These are phyloP conservation scores for Campodea augens DNA, from an alignment of 1,140 invertebrate genomes.

Conservation along the genomic window DNA sequence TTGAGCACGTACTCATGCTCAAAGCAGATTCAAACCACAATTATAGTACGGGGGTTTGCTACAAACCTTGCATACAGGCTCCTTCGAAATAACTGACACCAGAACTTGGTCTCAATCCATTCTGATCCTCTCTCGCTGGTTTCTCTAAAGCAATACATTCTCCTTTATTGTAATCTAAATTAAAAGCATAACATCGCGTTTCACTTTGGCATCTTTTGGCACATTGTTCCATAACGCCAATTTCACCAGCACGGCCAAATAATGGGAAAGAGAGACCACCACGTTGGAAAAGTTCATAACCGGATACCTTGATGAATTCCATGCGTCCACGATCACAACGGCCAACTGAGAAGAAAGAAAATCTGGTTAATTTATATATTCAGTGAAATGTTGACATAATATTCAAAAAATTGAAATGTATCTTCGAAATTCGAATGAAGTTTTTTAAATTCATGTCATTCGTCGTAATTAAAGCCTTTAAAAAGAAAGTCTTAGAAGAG, in stretches of 20 bases:
- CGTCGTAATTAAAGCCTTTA: not conserved
- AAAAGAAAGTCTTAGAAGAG: too few species aligned
- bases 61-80: conserved; percentile 23
- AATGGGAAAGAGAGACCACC: conserved; percentile 18
- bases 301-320: conserved; percentile 25
- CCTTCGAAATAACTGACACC: conserved; percentile 28
- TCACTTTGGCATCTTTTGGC: conserved; percentile 21
- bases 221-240: conserved; percentile 25
- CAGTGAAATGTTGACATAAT: too few species aligned
- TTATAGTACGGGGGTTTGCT: too few species aligned
- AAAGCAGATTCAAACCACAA: too few species aligned
- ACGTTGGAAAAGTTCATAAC: conserved; percentile 22
- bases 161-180: conserved; percentile 25
- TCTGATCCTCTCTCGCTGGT: conserved; percentile 17
- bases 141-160: conserved; percentile 23
- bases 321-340: conserved; percentile 20
- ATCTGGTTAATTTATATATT: too few species aligned
- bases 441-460: not conserved
- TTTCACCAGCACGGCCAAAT: conserved; percentile 18
- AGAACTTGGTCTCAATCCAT: conserved; percentile 18
- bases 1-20: too few species aligned
- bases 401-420: too few species aligned
- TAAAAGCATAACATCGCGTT: conserved; percentile 24
- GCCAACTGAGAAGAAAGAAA: conserved; percentile 11
- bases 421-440: too few species aligned